Evolutionary conservation across 2,113 vertebrate genomes (phyloP), one percentile per base, ranked within the genome.

Genomic region (Myiagra hebetior): DNA sequence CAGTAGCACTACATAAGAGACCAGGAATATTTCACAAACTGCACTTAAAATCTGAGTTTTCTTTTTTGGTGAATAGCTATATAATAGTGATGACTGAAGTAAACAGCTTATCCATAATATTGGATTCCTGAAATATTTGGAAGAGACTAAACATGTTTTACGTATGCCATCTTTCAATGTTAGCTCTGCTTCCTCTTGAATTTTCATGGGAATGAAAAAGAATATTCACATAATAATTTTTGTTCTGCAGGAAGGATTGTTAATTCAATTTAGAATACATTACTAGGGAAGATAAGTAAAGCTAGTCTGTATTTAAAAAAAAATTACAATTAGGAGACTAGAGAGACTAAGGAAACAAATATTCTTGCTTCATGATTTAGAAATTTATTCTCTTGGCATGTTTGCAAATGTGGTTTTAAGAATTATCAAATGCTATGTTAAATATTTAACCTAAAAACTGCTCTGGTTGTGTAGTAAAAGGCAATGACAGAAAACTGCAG

Each of bases 301-400:
- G 30, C 28, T 75, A 33, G 85, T 75, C 44, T 57, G 17, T 78
- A 86, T 91, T 93, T 72, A 1, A 76, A 69, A 85, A 88, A 1
- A 41, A 41, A 41, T 60, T 68, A 52, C 27, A 80, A 49, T 86
- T 93, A 73, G 67, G 35, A 91, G n/a, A 46, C 49, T 86, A 93
- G 59, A 50, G 82, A 91, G 72, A 50, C 19, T 44, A 69, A 62
- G 39, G 55, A 35, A 73, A 87, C 85, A 70, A 87, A 85, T 22
- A 60, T 70, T 81, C 60, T 88, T 94, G 11, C 72, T 94, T 95
- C 73, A 64, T 88, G 23, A 28, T 94, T 84, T 57, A 63, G 63
- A 96, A 90, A 84, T 88, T 56, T 89, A 50, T 89, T 87, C 60
- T 72, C 83, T 86, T 95, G 83, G 60, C 79, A 33, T 84, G 37